A percentile compares a stretch with the other conserved stretches of the same genome.
Evolutionary conservation across 1,140 invertebrate genomes (phyloP).

Genomic region (Mya arenaria): DNA sequence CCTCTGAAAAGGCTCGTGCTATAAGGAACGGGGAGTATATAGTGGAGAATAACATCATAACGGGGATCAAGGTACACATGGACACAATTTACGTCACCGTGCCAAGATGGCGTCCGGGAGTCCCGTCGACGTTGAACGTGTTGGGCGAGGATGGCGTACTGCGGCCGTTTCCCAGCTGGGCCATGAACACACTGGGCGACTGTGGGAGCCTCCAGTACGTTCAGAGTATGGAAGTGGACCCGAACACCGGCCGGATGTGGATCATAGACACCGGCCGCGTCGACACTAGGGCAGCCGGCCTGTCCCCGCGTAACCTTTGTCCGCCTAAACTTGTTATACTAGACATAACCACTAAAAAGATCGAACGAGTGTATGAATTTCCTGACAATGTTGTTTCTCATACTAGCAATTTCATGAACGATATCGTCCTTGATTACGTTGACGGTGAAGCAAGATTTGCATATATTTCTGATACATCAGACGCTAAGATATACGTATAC

Average conservation of each 20-base stretch:
- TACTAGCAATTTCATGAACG: slow-evolving; percentile 62
- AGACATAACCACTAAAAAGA: slow-evolving; percentile 47
- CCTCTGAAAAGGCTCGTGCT: slow-evolving; percentile 48
- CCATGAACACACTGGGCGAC: slow-evolving; percentile 59
- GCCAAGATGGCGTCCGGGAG: slow-evolving; percentile 61
- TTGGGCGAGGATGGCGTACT: slow-evolving; percentile 46
- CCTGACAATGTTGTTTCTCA: slow-evolving; percentile 56
- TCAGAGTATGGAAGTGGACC: slow-evolving; percentile 71
- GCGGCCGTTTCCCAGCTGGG: slow-evolving; percentile 64
- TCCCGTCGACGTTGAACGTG: slow-evolving; percentile 61
- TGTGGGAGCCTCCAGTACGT: slow-evolving; percentile 68
- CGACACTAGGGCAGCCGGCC: background rate
- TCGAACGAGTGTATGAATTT: slow-evolving; percentile 51
- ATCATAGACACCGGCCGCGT: slow-evolving; percentile 65
- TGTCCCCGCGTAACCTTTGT: slow-evolving; percentile 45
- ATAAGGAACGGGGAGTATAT: slow-evolving; percentile 55
- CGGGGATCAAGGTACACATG: slow-evolving; percentile 69
- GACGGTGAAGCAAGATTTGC: slow-evolving; percentile 59
- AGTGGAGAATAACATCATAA: slow-evolving; percentile 66
- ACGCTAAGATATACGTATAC: slow-evolving; percentile 58
- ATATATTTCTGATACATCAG: slow-evolving; percentile 64
- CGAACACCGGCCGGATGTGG: slow-evolving; percentile 68
- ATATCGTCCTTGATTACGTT: slow-evolving; percentile 67
- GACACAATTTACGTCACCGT: slow-evolving; percentile 65
- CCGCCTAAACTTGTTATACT: slow-evolving; percentile 64